Base-by-base conservation (phyloP, 1,140 invertebrate species). In the Chrysomallon squamiferum region DNA sequence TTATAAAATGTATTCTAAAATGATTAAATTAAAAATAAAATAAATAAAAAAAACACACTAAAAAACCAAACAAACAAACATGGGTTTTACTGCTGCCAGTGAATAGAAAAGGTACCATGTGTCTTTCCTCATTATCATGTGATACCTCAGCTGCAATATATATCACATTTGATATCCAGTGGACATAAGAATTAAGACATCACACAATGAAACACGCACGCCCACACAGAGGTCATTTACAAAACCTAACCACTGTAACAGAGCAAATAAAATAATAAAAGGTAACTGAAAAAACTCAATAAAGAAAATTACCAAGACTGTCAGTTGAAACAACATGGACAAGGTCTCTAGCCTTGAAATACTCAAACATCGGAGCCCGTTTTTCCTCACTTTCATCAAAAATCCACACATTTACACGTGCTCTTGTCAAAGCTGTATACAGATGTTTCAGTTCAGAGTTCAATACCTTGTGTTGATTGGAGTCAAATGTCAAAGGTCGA, bases 401-500 rank as follows among this genome's bases (percentile, higher is more conserved):
- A 11, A 82, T 78, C 80, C 80, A 82, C n/a, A 82, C 75, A 67
- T 82, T 80, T 2, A 80, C 78, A 2, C 78, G 50, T 0, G 80
- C 80, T 30, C 78, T 58, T 0, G 79, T 80, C 29, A 83, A 35
- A 4, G 78, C 81, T 29, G 78, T 81, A 69, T 81, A 82, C 45
- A 82, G 56, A 29, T 78, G 72, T 49, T 80, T 80, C 29, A 82
- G 63, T 64, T 82, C 82, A 1, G 80, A 79, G 59, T 80, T 82
- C 43, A 84, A 66, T 38, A 84, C 65, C 49, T 82, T 82, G 70
- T 84, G 82, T 45, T 78, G 71, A 22, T 77, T 74, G 2, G 78
- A 69, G 66, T 81, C 73, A 76, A 84, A 84, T 45, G 65, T 41
- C 18, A 84, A 59, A 54, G 82, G 73, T 62, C 79, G 66, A 18